phyloP scores from a whole-genome alignment of 2,797 vertebrate genomes.

The Naso thynnoides region DNA sequence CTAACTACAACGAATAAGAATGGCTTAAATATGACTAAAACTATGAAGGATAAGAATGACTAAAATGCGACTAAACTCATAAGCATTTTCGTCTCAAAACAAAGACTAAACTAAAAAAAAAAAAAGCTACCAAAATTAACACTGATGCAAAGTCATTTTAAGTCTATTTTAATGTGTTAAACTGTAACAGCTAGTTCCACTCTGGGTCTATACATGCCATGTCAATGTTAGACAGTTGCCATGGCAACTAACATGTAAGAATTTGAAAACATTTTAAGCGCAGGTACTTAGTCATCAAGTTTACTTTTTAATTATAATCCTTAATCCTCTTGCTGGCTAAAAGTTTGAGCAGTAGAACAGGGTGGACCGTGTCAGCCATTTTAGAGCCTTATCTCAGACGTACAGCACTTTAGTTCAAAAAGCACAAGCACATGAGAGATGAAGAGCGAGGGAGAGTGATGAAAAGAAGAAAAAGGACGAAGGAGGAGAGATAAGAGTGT shows the following conservation, averaged over 20 bases:
- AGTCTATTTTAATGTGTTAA: not conserved
- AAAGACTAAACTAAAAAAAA: too few relatives aligned
- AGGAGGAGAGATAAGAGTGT: conserved; percentile 69
- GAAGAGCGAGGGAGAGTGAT: conserved; percentile 49
- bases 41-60: too few relatives aligned
- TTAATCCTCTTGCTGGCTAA: conserved; percentile 78
- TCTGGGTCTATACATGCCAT: not conserved
- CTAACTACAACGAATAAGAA: too few relatives aligned
- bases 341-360: conserved; percentile 73
- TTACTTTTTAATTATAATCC: conserved; percentile 84
- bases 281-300: conserved; percentile 82
- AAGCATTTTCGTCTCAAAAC: too few relatives aligned
- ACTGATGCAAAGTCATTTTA: not conserved
- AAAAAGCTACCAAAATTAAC: too few relatives aligned
- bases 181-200: not conserved
- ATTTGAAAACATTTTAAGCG: conserved; percentile 44
- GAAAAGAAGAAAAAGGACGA: conserved; percentile 62
- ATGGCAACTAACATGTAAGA: conserved; percentile 37
- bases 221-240: conserved; percentile 24
- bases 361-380: conserved; percentile 81
- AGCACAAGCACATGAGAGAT: conserved; percentile 51
- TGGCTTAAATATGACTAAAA: too few relatives aligned
- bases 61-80: too few relatives aligned
- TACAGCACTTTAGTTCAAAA: conserved; percentile 79
- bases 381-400: conserved; percentile 79